phyloP scores from a whole-genome alignment of 2,113 vertebrate species.

The Pteropus alecto region DNA sequence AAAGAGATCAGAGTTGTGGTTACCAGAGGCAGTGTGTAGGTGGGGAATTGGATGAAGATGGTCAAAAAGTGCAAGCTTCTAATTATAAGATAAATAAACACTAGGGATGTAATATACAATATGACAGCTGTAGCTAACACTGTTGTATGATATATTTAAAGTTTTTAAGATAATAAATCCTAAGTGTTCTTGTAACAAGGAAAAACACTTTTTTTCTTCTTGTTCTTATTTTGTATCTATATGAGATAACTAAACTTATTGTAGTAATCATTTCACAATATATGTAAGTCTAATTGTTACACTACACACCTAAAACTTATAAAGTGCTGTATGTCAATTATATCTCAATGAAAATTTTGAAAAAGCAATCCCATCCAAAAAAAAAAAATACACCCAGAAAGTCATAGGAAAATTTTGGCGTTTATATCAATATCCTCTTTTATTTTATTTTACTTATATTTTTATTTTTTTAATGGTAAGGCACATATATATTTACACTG shows the following conservation, averaged over 20 bases:
- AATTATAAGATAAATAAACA: not conserved
- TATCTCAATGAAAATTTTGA: not conserved
- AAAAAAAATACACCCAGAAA: not conserved
- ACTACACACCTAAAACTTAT: too few species aligned
- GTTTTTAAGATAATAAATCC: not conserved
- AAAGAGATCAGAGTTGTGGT: not conserved
- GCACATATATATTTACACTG: too few species aligned
- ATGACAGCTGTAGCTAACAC: not conserved
- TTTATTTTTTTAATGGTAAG: too few species aligned
- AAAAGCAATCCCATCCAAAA: too few species aligned
- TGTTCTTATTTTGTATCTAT: not conserved
- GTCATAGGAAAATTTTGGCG: not conserved
- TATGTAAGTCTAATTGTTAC: not conserved
- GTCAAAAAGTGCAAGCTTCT: not conserved
- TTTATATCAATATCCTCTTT: not conserved
- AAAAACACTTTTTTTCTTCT: not conserved
- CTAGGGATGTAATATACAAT: not conserved
- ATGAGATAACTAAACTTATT: not conserved
- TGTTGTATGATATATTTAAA: too few species aligned
- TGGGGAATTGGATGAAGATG: not conserved
- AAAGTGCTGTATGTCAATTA: too few species aligned
- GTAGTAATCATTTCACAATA: not conserved
- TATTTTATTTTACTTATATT: too few species aligned
- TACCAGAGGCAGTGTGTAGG: not conserved
- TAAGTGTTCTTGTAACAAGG: not conserved